These are phyloP conservation scores for Hyles euphorbiae DNA, from an alignment of 1,140 invertebrate species.

Conservation along the genomic window DNA sequence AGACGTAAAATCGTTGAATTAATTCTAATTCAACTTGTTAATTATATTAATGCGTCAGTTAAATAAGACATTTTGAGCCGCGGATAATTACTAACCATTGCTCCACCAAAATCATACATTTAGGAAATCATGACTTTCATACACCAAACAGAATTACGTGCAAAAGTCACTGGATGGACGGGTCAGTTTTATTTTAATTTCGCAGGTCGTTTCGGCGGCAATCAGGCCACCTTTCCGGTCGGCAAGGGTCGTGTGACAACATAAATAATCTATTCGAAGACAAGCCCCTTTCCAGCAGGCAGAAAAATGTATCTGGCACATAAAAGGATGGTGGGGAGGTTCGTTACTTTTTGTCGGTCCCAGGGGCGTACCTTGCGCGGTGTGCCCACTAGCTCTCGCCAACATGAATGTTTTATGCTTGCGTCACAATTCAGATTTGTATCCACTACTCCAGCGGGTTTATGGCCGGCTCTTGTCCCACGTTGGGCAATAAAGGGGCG, in stretches of 20 bases:
- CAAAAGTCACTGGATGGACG: no score
- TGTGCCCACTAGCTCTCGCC: conserved; percentile 26
- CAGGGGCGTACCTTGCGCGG: conserved; percentile 42
- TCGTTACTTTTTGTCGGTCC: conserved; percentile 66
- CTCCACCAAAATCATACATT: no score
- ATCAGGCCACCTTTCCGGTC: conserved; percentile 46
- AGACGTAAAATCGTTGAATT: no score
- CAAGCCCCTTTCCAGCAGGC: conserved; percentile 36
- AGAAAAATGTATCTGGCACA: conserved; percentile 58
- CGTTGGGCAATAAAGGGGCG: conserved; percentile 33
- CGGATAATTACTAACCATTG: no score
- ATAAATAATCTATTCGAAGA: conserved; percentile 64
- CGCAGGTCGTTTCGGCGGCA: conserved; percentile 14
- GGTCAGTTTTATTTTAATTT: conserved; percentile 1
- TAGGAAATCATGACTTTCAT: no score
- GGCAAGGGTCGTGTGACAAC: conserved; percentile 39
- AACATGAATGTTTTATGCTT: conserved; percentile 61
- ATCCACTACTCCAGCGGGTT: conserved; percentile 47
- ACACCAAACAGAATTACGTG: no score
- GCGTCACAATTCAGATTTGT: conserved; percentile 57
- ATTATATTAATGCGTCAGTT: no score
- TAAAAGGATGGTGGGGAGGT: conserved; percentile 52
- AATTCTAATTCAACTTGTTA: no score
- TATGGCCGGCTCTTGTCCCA: conserved; percentile 32
- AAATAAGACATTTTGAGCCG: no score